Evolutionary conservation across 1,140 invertebrate genomes (phyloP).

Genomic region (Probaryconus sp.): DNA sequence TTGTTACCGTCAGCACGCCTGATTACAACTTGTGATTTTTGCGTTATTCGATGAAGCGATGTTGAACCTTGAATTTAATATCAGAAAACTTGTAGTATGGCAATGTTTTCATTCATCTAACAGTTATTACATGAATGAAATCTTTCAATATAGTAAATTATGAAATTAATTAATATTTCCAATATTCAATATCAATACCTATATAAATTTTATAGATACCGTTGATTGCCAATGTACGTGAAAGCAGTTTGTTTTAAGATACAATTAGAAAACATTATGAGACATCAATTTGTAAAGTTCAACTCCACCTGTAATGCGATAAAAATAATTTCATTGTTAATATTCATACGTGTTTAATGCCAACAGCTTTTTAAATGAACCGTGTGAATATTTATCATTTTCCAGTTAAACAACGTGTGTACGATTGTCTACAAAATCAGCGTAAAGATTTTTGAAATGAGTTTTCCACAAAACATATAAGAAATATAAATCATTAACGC

Average conservation of each 20-base stretch:
- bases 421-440: conserved; percentile 33
- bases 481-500: conserved; percentile 45
- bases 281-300: conserved; percentile 15
- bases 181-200: too few species aligned
- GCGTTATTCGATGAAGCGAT: neutral
- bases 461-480: conserved; percentile 3
- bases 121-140: too few species aligned
- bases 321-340: conserved; percentile 36
- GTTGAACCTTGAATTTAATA: conserved; percentile 22
- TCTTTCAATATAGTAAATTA: too few species aligned
- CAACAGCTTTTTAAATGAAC: conserved; percentile 11
- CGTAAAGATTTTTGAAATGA: neutral
- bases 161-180: too few species aligned
- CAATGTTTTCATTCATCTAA: too few species aligned
- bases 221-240: too few species aligned
- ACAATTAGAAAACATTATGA: conserved; percentile 15
- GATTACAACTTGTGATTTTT: conserved; percentile 22
- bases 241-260: conserved; percentile 5
- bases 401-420: conserved; percentile 2
- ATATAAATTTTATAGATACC: too few species aligned
- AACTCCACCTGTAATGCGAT: neutral
- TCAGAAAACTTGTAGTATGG: neutral
- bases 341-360: conserved; percentile 5
- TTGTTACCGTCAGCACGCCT: conserved; percentile 1
- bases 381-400: conserved; percentile 38